phyloP scores from a whole-genome alignment of 2,888 invertebrate species.

The Drosophila histrio region DNA sequence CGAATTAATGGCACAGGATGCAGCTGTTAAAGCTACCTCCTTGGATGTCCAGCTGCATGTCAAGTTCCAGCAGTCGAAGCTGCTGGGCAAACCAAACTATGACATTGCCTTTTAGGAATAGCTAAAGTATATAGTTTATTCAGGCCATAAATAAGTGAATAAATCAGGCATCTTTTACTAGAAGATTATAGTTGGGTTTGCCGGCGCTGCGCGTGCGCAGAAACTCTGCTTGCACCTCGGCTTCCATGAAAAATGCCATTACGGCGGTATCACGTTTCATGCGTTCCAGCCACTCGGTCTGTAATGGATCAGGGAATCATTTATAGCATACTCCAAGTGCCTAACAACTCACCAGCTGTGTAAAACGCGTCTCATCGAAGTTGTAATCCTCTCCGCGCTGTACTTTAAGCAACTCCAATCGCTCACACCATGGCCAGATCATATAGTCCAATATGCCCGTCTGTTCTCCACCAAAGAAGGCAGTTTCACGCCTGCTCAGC shows the following conservation, averaged over 20 bases:
- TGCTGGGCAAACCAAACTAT: conserved; percentile 10
- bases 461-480: conserved; percentile 88
- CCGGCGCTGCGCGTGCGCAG: conserved; percentile 88
- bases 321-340: background rate
- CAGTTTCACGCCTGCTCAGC: conserved; percentile 86
- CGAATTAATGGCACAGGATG: conserved; percentile 89
- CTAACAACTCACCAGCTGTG: conserved; percentile 51
- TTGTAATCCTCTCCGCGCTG: conserved; percentile 86
- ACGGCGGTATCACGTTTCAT: conserved; percentile 91
- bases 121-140: conserved; percentile 56
- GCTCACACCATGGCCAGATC: conserved; percentile 94
- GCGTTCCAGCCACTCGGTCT: conserved; percentile 88
- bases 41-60: no score
- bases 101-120: conserved; percentile 8
- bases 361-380: conserved; percentile 61
- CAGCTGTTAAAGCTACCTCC: conserved; percentile 85
- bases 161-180: conserved; percentile 65
- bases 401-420: conserved; percentile 86
- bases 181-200: conserved; percentile 85
- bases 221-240: conserved; percentile 90
- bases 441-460: conserved; percentile 93
- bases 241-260: conserved; percentile 87
- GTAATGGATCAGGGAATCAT: conserved; percentile 39
- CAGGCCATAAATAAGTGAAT: conserved; percentile 2
- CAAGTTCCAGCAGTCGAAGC: no score